These are phyloP conservation scores for Diplogasteroides magnus DNA, from an alignment of 1,140 invertebrate species.

Conservation along the genomic window DNA sequence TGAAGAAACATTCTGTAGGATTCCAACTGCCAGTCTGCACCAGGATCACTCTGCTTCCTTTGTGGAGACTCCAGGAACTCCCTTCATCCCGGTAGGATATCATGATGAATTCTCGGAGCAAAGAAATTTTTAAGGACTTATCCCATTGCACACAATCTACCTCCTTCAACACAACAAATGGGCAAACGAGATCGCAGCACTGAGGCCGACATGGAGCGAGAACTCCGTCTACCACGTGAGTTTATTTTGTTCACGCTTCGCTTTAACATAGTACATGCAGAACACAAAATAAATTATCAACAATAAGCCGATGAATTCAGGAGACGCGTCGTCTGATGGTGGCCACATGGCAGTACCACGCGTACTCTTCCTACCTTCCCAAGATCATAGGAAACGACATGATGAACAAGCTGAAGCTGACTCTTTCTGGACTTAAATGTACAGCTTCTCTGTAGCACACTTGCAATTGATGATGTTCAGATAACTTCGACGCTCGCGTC, in stretches of 20 bases:
- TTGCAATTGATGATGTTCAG: neutral
- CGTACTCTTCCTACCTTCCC: slow-evolving; percentile 28
- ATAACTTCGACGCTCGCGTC: slow-evolving; percentile 1
- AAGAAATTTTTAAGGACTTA: neutral
- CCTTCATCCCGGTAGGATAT: slow-evolving; percentile 19
- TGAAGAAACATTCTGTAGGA: slow-evolving; percentile 12
- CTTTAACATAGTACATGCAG: no score
- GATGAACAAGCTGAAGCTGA: slow-evolving; percentile 17
- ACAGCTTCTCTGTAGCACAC: neutral
- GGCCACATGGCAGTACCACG: slow-evolving; percentile 16
- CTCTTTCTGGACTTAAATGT: neutral
- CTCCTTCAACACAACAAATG: slow-evolving; percentile 26
- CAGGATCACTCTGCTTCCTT: slow-evolving; percentile 19
- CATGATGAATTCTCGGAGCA: neutral
- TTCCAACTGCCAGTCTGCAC: slow-evolving; percentile 25
- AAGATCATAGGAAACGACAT: slow-evolving; percentile 12
- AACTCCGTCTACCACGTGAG: slow-evolving; percentile 18
- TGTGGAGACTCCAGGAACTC: slow-evolving; percentile 27
- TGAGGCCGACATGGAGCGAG: slow-evolving; percentile 18
- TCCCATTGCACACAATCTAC: slow-evolving; percentile 17
- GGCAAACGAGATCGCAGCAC: slow-evolving; percentile 1
- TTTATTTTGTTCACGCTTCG: neutral
- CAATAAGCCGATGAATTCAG: neutral
- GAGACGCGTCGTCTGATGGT: slow-evolving; percentile 7
- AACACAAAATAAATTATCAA: no score